Base-by-base conservation (phyloP, 2,113 vertebrate species). In the Brachyhypopomus gauderio region DNA sequence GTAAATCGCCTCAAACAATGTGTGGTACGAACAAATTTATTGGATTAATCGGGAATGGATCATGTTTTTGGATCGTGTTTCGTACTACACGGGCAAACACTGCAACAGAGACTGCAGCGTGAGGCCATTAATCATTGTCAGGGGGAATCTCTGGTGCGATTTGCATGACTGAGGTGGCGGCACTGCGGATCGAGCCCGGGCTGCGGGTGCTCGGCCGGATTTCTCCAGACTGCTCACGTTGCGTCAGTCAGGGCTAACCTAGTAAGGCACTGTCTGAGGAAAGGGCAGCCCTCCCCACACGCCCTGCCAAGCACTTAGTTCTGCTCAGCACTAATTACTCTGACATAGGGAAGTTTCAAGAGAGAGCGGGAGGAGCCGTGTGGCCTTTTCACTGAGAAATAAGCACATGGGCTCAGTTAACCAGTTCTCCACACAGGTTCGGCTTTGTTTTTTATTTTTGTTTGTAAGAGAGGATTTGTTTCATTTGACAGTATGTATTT, bases 101-200 rank as follows among this genome's bases (percentile, higher is more conserved):
- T 95, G 95, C 96, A 97, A 99, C 97, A 99, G 98, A 98, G 96
- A 94, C 94, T 92, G 96, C 94, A 93, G 95, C 94, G 93, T 93
- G 93, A 93, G 93, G 95, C 98, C 97, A 99, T 99, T 98, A 98
- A 99, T 99, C 97, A 97, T 96, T 96, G 97, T 99, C 97, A 97
- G 96, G 95, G 95, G 95, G 95, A 94, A 95, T 95, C 94, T 95
- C 92, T 93, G 93, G 94, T 94, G 95, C 95, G 95, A 98, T 98
- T 96, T 97, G 97, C 97, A 97, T 98, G 96, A 96, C 94, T 95
- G 94, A 96, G 95, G 95, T 95, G 94, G 94, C 93, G 94, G 95
- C 94, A 95, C 95, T 95, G 96, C 93, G 91, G 91, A 92, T 96
- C 88, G 45, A 85, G 93, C 93, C 90, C 85, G 87, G 92, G 92